Base-by-base conservation (phyloP, 2,113 vertebrate genomes). In the Heterochromis multidens region DNA sequence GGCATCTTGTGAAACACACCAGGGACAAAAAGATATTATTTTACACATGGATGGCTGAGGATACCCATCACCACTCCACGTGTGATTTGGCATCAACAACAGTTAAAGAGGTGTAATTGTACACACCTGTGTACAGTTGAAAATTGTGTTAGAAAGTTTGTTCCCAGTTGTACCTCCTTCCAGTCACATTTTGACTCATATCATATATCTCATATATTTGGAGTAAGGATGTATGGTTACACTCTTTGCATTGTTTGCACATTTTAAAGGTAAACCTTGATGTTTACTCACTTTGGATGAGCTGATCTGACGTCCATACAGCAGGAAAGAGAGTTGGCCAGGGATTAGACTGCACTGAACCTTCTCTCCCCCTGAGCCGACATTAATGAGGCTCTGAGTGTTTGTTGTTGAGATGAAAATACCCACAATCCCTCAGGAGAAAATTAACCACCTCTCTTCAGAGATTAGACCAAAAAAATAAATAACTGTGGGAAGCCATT, bases 351-450 rank as follows among this genome's bases (percentile, higher is more conserved):
- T 8, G 61, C 17, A 65, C 81, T 80, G 13, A 8, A 59, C 27
- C 40, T 2, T 4, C 25, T 35, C 78, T 60, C 80, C 27, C 72
- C 40, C 63, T 78, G 82, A 77, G 81, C 83, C 57, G 72, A 46
- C 6, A 17, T 74, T 92, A 89, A 90, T 90, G 88, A 92, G 88
- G 61, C 84, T 83, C 31, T 58, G 33, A 54, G 35, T 83, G 81
- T 88, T 87, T 92, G 81, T 90, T 77, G 43, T 23, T 21, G 1
- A 79, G 81, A 90, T 87, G 58, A 90, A 89, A 89, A 90, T 89
- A 85, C 78, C 82, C 70, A 81, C 58, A 89, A 78, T 86, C 89
- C 89, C 85, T 61, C 82, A 83, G 82, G 91, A 83, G 43, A 40
- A 83, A 80, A 85, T 84, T 40, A 85, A 43, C 54, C 33, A 4